Base-by-base conservation (phyloP, 1,140 invertebrate species). In the Mya arenaria region DNA sequence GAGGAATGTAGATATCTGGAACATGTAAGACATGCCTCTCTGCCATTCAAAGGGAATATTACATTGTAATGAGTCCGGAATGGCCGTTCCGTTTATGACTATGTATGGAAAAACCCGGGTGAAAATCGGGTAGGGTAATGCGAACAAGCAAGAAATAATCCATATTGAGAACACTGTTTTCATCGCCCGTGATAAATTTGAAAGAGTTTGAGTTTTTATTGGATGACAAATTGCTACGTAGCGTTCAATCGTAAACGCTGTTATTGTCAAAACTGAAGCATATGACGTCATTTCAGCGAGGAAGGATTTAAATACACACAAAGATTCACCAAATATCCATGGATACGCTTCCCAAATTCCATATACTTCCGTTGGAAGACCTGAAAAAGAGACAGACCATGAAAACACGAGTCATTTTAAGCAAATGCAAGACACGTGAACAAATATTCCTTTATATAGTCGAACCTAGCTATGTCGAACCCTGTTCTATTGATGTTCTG, bases 171-270 rank as follows among this genome's bases (percentile, higher is more conserved):
- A 92, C 58, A 98, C 97, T 62, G 97, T 96, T 39, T 95, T 94
- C 23, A 96, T 88, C 0, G 97, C 96, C 34, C 97, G 93, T 66
- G 96, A 95, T 44, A 97, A 94, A 13, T 96, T 96, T 0, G 96
- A 96, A 94, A 97, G 96, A 2, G 96, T 97, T 88, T 98, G 97
- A 0, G 96, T 96, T 85, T 96, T 93, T 80, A 98, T 96, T 1
- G 97, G 97, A 91, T 98, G 96, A 92, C 97, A 98, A 85, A 99
- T 98, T 19, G 97, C 97, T 28, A 99, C 95, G 91, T 98, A 99
- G 77, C 98, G 92, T 91, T 99, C 98, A 13, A 98, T 95, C 0
- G 98, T 99, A 92, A 99, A 99, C 0, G 97, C 96, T 0, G 96
- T 97, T 63, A 98, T 98, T 15, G 96, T 97, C 44, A 99, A 93